Conservation (phyloP, 2,113 vertebrate genomes). For the Balaeniceps rex region DNA sequence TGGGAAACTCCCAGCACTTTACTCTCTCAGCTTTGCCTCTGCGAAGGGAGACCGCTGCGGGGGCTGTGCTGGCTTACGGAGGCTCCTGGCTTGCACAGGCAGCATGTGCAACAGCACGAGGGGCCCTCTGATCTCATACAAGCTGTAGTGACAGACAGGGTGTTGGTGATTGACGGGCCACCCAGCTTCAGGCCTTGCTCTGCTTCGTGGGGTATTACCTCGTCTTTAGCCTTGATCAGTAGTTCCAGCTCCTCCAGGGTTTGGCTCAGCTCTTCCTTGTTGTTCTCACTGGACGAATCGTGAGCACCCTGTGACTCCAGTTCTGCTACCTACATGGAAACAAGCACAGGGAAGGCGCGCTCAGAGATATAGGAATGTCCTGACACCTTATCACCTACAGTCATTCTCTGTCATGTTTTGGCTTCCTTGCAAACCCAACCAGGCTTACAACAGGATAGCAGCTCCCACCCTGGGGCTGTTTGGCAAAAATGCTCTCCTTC, state of each 20-base stretch:
- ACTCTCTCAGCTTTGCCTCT: neutral
- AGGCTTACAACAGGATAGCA: neutral
- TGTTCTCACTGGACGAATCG: constrained; percentile 70
- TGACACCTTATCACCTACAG: neutral
- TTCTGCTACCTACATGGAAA: constrained; percentile 80
- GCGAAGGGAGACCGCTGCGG: neutral
- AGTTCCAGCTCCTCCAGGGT: constrained; percentile 88
- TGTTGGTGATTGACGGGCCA: neutral
- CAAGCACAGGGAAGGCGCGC: rapidly evolving
- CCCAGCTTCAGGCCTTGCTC: neutral
- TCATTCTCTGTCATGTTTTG: rapidly evolving
- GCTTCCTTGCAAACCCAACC: neutral
- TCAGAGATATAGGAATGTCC: neutral
- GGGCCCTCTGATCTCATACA: neutral
- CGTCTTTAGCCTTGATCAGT: constrained; percentile 89
- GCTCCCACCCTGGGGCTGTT: neutral
- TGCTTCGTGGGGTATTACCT: constrained; percentile 70
- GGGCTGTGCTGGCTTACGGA: neutral
- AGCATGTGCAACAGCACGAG: neutral
- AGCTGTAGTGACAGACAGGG: neutral
- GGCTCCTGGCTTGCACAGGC: neutral
- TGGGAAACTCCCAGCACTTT: neutral
- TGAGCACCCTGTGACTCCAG: constrained; percentile 81
- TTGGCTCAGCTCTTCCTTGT: constrained; percentile 84
- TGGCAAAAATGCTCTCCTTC: neutral